These are phyloP conservation scores for Synanthedon myopaeformis DNA, from an alignment of 2,888 invertebrate species.

Conservation along the genomic window DNA sequence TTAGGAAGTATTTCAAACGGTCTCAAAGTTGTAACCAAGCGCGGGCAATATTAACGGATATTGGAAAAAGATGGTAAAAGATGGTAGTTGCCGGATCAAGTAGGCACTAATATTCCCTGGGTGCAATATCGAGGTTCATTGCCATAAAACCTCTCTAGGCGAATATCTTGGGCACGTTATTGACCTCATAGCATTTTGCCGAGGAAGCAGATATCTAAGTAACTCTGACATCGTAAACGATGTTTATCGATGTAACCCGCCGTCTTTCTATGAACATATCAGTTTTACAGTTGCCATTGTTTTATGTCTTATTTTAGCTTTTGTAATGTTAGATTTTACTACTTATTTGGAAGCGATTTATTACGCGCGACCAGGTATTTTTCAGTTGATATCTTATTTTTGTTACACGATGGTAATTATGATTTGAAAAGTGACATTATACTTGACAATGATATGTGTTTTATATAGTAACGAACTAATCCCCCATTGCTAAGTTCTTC, in stretches of 20 bases:
- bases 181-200: slow-evolving; percentile 43
- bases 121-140: slow-evolving; percentile 52
- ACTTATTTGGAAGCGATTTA: too few relatives aligned
- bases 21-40: slow-evolving; percentile 33
- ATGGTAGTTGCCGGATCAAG: slow-evolving; percentile 49
- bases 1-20: slow-evolving; percentile 29
- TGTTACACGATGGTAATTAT: too few relatives aligned
- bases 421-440: too few relatives aligned
- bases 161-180: slow-evolving; percentile 46
- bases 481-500: too few relatives aligned
- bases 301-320: neutral
- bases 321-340: neutral
- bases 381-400: too few relatives aligned
- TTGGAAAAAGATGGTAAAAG: slow-evolving; percentile 55
- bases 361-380: too few relatives aligned
- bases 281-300: slow-evolving; percentile 3
- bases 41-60: slow-evolving; percentile 48
- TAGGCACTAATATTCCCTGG: slow-evolving; percentile 50
- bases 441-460: too few relatives aligned
- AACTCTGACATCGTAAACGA: slow-evolving; percentile 45
- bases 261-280: slow-evolving; percentile 26
- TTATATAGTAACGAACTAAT: too few relatives aligned
- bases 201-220: slow-evolving; percentile 42
- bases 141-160: slow-evolving; percentile 51
- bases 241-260: slow-evolving; percentile 40